Evolutionary conservation across 2,888 invertebrate species (phyloP).

Genomic region (Epirrita christyi): DNA sequence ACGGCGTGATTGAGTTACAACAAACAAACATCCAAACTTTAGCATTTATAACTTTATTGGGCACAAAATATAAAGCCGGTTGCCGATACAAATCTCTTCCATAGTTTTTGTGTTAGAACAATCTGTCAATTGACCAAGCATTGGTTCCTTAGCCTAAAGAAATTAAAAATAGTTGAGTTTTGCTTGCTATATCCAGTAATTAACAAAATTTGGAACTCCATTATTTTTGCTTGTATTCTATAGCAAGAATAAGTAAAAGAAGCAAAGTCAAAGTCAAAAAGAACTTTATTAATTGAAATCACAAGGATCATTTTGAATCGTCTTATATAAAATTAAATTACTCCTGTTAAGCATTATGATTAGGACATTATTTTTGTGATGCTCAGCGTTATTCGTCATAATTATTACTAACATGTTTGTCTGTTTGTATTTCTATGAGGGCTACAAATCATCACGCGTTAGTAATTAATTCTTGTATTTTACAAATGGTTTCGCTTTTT

Average conservation of each 20-base stretch:
- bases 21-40: no score
- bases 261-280: no score
- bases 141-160: conserved; percentile 29
- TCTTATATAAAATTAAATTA: no score
- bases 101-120: neutral
- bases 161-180: conserved; percentile 29
- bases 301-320: no score
- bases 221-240: neutral
- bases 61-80: neutral
- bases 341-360: no score
- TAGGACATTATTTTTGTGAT: conserved; percentile 9
- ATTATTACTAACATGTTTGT: neutral
- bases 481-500: conserved; percentile 1
- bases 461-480: neutral
- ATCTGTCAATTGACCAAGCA: conserved; percentile 11
- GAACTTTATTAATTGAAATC: no score
- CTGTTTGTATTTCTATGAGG: neutral
- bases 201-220: conserved; percentile 1
- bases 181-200: conserved; percentile 12
- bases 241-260: conserved; percentile 1
- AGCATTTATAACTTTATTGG: no score
- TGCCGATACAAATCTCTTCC: neutral
- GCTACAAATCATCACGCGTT: conserved; percentile 6
- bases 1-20: no score
- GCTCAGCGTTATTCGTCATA: conserved; percentile 11